Evolutionary conservation across 2,888 invertebrate genomes (phyloP).

Genomic region (Fissipunctia ypsillon): DNA sequence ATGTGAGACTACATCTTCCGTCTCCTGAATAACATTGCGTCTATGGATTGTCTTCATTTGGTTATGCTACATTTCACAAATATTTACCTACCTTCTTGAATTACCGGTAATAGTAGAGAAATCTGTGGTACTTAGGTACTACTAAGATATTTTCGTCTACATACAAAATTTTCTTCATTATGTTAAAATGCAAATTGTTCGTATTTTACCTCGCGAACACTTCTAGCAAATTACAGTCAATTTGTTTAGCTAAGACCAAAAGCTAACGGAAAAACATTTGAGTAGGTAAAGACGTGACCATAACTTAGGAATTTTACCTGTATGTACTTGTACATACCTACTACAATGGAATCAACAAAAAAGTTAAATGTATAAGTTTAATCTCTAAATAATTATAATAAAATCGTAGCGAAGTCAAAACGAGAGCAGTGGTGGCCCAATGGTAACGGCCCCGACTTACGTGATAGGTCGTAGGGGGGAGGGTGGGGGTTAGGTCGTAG

Average conservation of each 20-base stretch:
- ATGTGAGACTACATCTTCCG: not conserved
- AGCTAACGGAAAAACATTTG: slow-evolving; percentile 24
- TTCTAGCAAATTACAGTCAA: slow-evolving; percentile 50
- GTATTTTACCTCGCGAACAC: slow-evolving; percentile 34
- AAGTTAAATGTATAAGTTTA: no score
- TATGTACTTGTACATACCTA: no score
- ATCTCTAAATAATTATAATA: no score
- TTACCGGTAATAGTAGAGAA: slow-evolving; percentile 32
- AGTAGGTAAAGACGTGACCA: not conserved
- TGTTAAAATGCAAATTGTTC: slow-evolving; percentile 48
- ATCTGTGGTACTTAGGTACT: slow-evolving; percentile 11
- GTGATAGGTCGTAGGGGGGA: no score
- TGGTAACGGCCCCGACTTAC: no score
- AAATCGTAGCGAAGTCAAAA: no score
- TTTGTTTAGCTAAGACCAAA: slow-evolving; percentile 52
- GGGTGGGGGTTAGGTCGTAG: no score
- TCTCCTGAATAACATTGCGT: not conserved
- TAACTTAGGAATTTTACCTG: slow-evolving; percentile 10
- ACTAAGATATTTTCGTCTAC: slow-evolving; percentile 27
- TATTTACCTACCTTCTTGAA: slow-evolving; percentile 14
- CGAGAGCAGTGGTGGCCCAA: no score
- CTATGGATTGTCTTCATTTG: slow-evolving; percentile 16
- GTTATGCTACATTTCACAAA: slow-evolving; percentile 14
- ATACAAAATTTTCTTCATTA: slow-evolving; percentile 41
- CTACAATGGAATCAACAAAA: no score